Evolutionary conservation across 2,113 vertebrate species (phyloP).

Genomic region (Mesoclemmys tuberculata): DNA sequence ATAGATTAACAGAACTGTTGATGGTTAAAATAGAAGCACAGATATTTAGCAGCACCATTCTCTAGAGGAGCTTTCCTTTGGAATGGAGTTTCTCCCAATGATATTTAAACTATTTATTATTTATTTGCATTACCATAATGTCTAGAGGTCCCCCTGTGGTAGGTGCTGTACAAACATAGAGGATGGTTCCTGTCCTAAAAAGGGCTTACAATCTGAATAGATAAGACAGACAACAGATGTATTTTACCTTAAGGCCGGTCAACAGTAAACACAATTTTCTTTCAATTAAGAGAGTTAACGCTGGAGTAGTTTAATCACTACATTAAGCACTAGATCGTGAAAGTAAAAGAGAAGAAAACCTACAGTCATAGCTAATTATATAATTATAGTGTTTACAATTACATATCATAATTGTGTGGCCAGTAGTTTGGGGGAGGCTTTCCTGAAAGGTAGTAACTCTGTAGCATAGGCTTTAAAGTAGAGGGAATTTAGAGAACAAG

Average conservation of each 20-base stretch:
- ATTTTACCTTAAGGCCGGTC: neutral
- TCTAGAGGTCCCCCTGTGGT: neutral
- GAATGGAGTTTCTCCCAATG: neutral
- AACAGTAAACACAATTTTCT: constrained; percentile 48
- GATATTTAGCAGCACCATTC: neutral
- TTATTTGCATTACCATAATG: neutral
- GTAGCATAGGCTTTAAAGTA: neutral
- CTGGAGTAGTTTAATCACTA: constrained; percentile 40
- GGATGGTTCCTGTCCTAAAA: neutral
- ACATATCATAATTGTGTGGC: neutral
- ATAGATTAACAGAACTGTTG: neutral
- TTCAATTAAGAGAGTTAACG: constrained; percentile 33
- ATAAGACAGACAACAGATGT: constrained; percentile 13
- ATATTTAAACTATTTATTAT: rapidly evolving
- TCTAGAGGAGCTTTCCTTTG: neutral
- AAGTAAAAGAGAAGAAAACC: constrained; percentile 28
- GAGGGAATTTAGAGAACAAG: neutral
- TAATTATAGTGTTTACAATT: constrained; percentile 1
- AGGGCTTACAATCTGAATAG: neutral
- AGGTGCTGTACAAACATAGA: neutral
- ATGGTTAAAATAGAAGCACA: neutral
- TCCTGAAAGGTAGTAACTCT: neutral
- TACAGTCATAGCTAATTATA: constrained; percentile 1
- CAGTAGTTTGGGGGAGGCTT: neutral
- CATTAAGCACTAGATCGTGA: constrained; percentile 29